These are phyloP conservation scores for Macrocentrus cingulum DNA, from an alignment of 1,140 invertebrate genomes.

Conservation along the genomic window DNA sequence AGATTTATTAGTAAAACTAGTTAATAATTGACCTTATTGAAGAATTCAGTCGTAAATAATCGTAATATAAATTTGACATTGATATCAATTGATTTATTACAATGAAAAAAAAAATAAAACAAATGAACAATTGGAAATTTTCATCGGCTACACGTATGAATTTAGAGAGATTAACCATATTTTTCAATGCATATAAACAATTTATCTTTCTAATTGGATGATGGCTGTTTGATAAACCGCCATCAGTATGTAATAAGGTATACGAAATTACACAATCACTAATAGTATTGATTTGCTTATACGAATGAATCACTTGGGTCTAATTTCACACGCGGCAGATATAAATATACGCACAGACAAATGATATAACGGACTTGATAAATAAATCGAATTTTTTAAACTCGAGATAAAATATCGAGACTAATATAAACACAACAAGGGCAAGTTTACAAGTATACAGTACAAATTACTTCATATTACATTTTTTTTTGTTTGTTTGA, in stretches of 20 bases:
- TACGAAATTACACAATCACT: background rate
- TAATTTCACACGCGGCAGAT: background rate
- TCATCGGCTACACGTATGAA: background rate
- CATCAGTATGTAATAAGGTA: no score
- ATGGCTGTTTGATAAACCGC: background rate
- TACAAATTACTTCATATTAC: background rate
- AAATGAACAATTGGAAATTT: background rate
- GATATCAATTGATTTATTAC: slow-evolving; percentile 2
- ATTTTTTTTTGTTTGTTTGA: slow-evolving; percentile 12
- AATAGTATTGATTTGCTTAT: slow-evolving; percentile 3
- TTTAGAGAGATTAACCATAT: background rate
- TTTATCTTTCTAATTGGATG: background rate
- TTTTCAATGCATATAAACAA: background rate
- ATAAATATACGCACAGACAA: background rate
- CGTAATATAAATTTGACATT: slow-evolving; percentile 3
- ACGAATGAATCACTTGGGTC: slow-evolving; percentile 1
- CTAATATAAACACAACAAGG: slow-evolving; percentile 33
- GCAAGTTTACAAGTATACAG: slow-evolving; percentile 29
- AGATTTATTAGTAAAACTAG: no score
- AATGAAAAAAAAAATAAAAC: background rate
- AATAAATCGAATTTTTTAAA: slow-evolving; percentile 21
- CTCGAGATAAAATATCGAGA: slow-evolving; percentile 34
- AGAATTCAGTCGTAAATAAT: no score
- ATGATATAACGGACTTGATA: slow-evolving; percentile 22
- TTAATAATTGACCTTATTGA: slow-evolving; percentile 6